Percentiles rank a stretch among this genome's conserved stretches.
phyloP scores from a whole-genome alignment of 1,140 invertebrate genomes.

The Ips typographus region DNA sequence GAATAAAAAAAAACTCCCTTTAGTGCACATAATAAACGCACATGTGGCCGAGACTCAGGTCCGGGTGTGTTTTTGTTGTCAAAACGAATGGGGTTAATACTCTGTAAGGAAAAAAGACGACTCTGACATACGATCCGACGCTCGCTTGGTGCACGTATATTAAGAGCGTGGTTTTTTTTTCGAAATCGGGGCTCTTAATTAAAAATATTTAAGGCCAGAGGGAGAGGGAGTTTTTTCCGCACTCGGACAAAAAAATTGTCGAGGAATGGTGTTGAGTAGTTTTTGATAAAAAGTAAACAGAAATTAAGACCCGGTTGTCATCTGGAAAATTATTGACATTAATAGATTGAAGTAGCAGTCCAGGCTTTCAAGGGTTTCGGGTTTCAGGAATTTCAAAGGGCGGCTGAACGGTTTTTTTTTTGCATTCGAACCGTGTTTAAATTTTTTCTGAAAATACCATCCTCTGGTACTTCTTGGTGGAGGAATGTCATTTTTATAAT shows the following conservation, averaged over 20 bases:
- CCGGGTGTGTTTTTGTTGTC: conserved; percentile 21
- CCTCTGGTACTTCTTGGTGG: too few relatives aligned
- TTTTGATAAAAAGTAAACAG: conserved; percentile 10
- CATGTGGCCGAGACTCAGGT: conserved; percentile 4
- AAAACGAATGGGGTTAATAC: conserved; percentile 25
- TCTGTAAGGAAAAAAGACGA: conserved; percentile 11
- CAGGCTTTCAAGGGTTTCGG: too few relatives aligned
- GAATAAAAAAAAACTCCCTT: background rate
- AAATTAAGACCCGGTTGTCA: background rate
- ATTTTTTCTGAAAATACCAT: too few relatives aligned
- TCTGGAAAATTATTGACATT: conserved; percentile 5
- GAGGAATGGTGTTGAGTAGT: background rate
- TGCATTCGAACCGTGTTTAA: too few relatives aligned
- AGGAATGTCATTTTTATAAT: too few relatives aligned
- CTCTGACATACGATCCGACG: conserved; percentile 16
- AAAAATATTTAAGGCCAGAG: conserved; percentile 23
- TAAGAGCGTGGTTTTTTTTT: conserved; percentile 10
- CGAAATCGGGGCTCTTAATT: conserved; percentile 19
- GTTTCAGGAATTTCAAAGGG: too few relatives aligned
- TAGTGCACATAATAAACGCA: background rate
- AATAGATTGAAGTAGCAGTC: too few relatives aligned
- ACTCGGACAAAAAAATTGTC: conserved; percentile 13
- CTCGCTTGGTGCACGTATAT: conserved; percentile 15
- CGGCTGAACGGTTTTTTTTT: too few relatives aligned
- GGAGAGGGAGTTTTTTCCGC: conserved; percentile 12